phyloP scores from a whole-genome alignment of 2,113 vertebrate genomes.

The Sinocyclocheilus grahami region DNA sequence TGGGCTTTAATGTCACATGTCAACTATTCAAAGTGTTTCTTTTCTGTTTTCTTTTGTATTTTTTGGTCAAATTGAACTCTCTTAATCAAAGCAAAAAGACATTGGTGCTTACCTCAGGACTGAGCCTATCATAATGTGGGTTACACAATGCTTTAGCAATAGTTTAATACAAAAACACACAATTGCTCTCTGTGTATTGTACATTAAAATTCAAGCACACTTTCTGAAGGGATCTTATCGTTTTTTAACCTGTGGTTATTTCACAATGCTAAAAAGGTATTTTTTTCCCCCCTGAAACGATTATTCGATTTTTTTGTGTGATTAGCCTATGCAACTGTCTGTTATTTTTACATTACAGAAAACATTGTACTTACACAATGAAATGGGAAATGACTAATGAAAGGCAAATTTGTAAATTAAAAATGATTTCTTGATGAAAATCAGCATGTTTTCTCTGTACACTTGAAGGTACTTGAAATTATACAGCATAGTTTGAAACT shows the following conservation, averaged over 20 bases:
- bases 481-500: constrained; percentile 16
- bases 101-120: constrained; percentile 81
- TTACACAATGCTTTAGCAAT: constrained; percentile 70
- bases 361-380: constrained; percentile 34
- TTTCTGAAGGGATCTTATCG: constrained; percentile 57
- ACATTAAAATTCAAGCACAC: constrained; percentile 53
- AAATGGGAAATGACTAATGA: constrained; percentile 28
- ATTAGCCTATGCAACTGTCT: constrained; percentile 60
- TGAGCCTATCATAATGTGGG: constrained; percentile 66
- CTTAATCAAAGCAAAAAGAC: constrained; percentile 67
- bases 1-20: constrained; percentile 71
- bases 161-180: constrained; percentile 54
- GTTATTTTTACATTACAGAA: constrained; percentile 13
- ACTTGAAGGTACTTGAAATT: constrained; percentile 44
- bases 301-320: constrained; percentile 57
- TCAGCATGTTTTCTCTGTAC: constrained; percentile 14
- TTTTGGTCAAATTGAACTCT: constrained; percentile 32
- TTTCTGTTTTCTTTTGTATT: constrained; percentile 61
- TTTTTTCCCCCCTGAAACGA: constrained; percentile 58
- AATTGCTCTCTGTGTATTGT: constrained; percentile 17
- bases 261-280: constrained; percentile 63
- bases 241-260: constrained; percentile 77
- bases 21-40: constrained; percentile 67
- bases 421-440: constrained; percentile 37
- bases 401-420: constrained; percentile 48